Evolutionary conservation across 2,113 vertebrate genomes (phyloP).

Genomic region (Ptyas mucosa): DNA sequence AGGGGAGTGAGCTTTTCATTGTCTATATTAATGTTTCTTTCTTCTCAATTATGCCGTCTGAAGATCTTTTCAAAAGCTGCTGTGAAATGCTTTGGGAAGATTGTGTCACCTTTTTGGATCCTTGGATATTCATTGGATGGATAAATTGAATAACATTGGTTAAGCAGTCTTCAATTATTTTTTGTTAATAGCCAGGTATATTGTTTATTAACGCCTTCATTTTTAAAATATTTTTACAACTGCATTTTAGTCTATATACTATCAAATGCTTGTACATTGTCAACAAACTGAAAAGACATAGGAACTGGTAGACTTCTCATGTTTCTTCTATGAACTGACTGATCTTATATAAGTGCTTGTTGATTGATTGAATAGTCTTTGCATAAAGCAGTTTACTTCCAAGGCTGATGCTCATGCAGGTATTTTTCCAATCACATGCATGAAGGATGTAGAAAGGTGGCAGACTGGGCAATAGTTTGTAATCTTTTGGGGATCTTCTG

Average conservation of each 20-base stretch:
- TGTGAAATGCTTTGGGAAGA: neutral
- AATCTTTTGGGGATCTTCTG: neutral
- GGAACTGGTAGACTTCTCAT: neutral
- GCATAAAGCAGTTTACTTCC: neutral
- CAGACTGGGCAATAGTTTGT: neutral
- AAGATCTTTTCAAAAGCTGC: neutral
- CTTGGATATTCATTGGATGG: neutral
- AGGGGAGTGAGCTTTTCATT: neutral
- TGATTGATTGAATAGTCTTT: neutral
- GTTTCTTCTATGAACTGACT: neutral
- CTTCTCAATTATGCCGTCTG: neutral
- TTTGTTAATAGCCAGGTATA: neutral
- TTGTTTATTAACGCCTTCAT: neutral
- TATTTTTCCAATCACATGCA: neutral
- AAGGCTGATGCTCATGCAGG: neutral
- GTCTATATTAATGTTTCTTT: neutral
- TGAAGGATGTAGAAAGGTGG: neutral
- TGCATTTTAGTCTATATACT: neutral
- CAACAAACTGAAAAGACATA: neutral
- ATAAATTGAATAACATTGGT: neutral
- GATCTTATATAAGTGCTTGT: neutral
- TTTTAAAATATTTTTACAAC: neutral
- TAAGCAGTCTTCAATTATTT: neutral
- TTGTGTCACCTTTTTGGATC: neutral
- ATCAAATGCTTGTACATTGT: neutral